phyloP scores from a whole-genome alignment of 2,113 vertebrate species.

The Enhydra lutris region DNA sequence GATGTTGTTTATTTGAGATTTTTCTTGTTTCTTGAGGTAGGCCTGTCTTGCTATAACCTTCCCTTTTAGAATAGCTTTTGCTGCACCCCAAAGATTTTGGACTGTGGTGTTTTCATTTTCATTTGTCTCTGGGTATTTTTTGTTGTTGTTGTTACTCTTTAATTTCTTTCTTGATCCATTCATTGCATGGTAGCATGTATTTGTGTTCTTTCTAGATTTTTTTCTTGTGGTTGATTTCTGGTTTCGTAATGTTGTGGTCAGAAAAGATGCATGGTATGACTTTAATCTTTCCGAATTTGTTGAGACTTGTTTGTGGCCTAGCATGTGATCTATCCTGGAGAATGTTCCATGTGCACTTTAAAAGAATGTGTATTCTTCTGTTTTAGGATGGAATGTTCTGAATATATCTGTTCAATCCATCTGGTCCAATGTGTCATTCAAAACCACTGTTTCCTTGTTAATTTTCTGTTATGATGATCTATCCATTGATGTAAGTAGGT shows the following conservation, averaged over 20 bases:
- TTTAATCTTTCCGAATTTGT: background rate
- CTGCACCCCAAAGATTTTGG: background rate
- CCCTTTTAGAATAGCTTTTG: background rate
- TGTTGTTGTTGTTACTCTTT: background rate
- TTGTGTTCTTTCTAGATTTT: background rate
- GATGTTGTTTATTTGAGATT: background rate
- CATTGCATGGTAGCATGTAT: background rate
- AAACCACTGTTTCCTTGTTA: background rate
- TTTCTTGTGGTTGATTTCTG: background rate
- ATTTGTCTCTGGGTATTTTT: background rate
- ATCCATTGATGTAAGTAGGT: background rate
- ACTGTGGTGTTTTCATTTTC: background rate
- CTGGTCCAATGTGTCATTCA: background rate
- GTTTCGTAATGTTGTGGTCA: background rate
- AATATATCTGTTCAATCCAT: background rate
- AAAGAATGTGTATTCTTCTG: background rate
- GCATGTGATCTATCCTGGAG: background rate
- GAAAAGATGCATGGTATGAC: background rate
- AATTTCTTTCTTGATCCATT: background rate
- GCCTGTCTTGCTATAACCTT: background rate
- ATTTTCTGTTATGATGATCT: background rate
- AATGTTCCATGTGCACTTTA: background rate
- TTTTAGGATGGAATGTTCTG: background rate
- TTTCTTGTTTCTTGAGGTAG: background rate
- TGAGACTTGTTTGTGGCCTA: background rate